Conservation (phyloP, 2,888 invertebrate species). For the Apamea crenata region DNA sequence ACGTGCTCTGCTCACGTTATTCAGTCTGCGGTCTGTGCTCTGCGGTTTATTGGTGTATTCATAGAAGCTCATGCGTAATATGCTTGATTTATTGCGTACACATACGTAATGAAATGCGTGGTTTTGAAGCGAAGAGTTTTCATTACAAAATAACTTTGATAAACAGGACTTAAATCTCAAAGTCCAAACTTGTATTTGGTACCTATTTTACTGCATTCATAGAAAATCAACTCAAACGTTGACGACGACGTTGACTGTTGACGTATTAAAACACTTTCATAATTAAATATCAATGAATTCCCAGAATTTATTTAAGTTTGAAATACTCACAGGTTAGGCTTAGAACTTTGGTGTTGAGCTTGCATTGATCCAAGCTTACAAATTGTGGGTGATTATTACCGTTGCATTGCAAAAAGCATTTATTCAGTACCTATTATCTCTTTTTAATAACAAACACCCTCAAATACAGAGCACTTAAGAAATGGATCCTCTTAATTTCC, state of each 20-base stretch:
- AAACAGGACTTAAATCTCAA: not conserved
- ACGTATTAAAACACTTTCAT: too few species aligned
- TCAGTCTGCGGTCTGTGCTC: not conserved
- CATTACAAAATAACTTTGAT: not conserved
- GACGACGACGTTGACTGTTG: too few species aligned
- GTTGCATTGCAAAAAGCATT: not conserved
- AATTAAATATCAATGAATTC: too few species aligned
- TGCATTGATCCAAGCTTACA: not conserved
- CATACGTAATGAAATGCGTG: not conserved
- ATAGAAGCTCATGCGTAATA: not conserved
- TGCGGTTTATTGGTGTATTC: not conserved
- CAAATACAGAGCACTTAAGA: not conserved
- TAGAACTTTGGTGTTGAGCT: too few species aligned
- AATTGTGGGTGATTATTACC: not conserved
- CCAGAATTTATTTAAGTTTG: too few species aligned
- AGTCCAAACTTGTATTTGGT: too few species aligned
- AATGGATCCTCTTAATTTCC: not conserved
- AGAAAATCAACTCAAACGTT: not conserved
- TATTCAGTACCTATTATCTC: not conserved
- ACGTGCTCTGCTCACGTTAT: not conserved
- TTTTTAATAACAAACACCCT: not conserved
- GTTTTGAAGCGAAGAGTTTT: not conserved
- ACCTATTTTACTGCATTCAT: not conserved
- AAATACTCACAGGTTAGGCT: not conserved
- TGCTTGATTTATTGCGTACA: not conserved